Evolutionary conservation across 2,113 vertebrate genomes (phyloP), one percentile per base, ranked within the genome.

Genomic region (Oenanthe melanoleuca): DNA sequence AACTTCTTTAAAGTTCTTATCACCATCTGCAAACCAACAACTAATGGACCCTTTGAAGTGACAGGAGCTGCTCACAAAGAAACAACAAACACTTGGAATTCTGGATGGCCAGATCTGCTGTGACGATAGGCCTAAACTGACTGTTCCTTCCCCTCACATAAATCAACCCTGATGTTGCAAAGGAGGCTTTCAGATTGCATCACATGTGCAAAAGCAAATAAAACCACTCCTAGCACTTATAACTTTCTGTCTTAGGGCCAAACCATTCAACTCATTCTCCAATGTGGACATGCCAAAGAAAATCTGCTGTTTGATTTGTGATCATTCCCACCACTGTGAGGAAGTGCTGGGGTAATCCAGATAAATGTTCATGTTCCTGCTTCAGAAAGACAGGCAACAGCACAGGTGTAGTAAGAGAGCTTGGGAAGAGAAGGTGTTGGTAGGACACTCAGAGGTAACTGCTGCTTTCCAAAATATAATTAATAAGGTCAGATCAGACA

Each of bases 1-100:
- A 94, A 91, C 56, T 82, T 80, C 77, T 92, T 90, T 78, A 74
- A 81, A 91, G 83, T 69, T 75, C 66, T 94, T 89, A 91, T 75
- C 65, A 65, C 37, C 70, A 65, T 91, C 91, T 95, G 80, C 59
- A 92, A 92, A 78, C 49, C 89, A 91, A 74, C 86, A 91, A 86
- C 69, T 66, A 89, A 86, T 56, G 65, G 49, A 12, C 25, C 42
- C 93, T 93, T 93, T 95, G 93, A 97, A 93, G 93, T 81, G 87
- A 89, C 67, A 84, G 61, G 79, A 86, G 28, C 23, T 69, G 53
- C 82, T 93, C 83, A 67, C 71, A 95, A 67, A 94, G 49, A 67
- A 88, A 88, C 55, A 95, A 95, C 61, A 85, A 94, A 85, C 0
- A 0, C 79, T 56, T 89, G 80, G 80, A 88, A 64, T 73, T 61